Evolutionary conservation across 2,888 invertebrate species (phyloP).

Genomic region (Sesia apiformis): DNA sequence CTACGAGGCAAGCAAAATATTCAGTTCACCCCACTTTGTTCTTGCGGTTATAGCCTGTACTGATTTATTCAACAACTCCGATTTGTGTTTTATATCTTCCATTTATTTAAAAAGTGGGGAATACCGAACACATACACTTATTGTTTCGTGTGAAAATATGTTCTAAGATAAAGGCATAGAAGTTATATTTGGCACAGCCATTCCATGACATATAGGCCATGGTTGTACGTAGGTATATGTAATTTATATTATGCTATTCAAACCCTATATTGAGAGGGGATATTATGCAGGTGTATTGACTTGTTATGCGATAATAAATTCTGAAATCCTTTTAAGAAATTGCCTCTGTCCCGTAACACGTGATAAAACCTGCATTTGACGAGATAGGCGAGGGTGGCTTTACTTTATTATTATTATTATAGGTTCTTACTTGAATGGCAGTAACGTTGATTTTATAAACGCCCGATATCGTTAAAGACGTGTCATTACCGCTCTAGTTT

Average conservation of each 20-base stretch:
- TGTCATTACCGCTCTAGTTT: too few relatives aligned
- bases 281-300: slow-evolving; percentile 14
- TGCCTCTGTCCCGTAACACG: slow-evolving; percentile 5
- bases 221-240: background rate
- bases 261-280: slow-evolving; percentile 12
- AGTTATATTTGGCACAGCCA: too few relatives aligned
- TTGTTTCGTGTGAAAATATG: too few relatives aligned
- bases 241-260: slow-evolving; percentile 14
- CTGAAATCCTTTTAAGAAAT: slow-evolving; percentile 15
- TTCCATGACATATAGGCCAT: background rate
- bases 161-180: too few relatives aligned
- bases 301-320: slow-evolving; percentile 14
- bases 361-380: background rate
- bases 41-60: slow-evolving; percentile 3
- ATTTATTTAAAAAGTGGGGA: slow-evolving; percentile 10
- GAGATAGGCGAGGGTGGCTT: too few relatives aligned
- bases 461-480: too few relatives aligned
- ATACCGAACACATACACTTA: background rate
- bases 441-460: too few relatives aligned
- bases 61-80: slow-evolving; percentile 15
- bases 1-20: background rate
- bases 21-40: background rate
- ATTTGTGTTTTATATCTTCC: slow-evolving; percentile 14
- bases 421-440: too few relatives aligned
- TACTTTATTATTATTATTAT: too few relatives aligned